Evolutionary conservation across 2,888 invertebrate species (phyloP), one percentile per base, ranked within the genome.

Genomic region (Tanypteryx hageni): DNA sequence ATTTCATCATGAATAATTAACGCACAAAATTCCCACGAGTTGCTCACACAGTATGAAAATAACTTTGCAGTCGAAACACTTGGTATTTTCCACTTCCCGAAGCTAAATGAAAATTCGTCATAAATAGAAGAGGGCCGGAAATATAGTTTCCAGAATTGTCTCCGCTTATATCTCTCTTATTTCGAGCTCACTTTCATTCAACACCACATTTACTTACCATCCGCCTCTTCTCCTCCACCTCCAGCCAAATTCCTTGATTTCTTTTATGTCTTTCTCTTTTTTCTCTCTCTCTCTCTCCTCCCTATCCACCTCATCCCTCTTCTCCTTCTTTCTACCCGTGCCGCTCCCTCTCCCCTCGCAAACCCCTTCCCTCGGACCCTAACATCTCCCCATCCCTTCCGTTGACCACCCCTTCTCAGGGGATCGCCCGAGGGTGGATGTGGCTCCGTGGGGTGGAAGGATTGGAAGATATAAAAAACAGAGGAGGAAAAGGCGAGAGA

Each of bases 401-500:
- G 89, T 64, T 61, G 64, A 64, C 89, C 64, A 61, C 44, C 86
- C 61, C 27, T 16, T 59, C 44, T 64, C 64, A 44, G 64, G 31
- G 86, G 61, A 86, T 86, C 27, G 86, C 68, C 86, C 16, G 61
- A 27, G 61, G 64, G 31, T 13, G 64, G 64, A 64, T 31, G 85
- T 59, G 59, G 59, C 44, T 14, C 14, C 86, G 58, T 27, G 64
- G 44, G 86, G 64, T 9, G 10, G 68, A 68, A 44, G 64, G 64
- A 44, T 89, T 76, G 76, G 64, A 64, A 89, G 61, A 64, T 89
- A 89, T 89, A 89, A 89, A 89, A 89, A 85, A 86, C 59, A 31
- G 59, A 22, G 89, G 64, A 89, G 89, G 61, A 86, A 64, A 89
- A 89, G 89, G 89, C 89, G 89, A 89, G 89, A 89, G 89, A 64